Base-by-base conservation (phyloP, 2,113 vertebrate species). In the Caranx ignobilis region DNA sequence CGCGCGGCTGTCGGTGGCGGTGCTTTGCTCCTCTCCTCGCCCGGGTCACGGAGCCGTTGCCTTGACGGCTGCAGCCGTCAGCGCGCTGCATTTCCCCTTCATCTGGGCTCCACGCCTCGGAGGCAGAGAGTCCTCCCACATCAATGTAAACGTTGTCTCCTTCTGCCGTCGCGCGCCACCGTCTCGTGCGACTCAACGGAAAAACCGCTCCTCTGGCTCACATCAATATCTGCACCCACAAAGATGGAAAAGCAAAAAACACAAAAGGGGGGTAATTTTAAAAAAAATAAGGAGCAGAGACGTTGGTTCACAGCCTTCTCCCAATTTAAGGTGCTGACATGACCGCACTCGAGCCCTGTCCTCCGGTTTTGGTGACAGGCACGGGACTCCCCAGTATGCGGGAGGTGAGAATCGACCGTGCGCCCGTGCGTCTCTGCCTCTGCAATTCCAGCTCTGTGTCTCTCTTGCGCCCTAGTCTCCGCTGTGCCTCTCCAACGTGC, bases 11-110 rank as follows among this genome's bases (percentile, higher is more conserved):
- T 77, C 71, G 77, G 71, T 62, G 69, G 57, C 81, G 86, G 78
- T 32, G 79, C 71, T 76, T 73, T 81, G 41, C 87, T 92, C 77
- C 91, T 87, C 90, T 90, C 85, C 84, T 79, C 84, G 77, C 76
- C 81, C 88, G 91, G 90, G 92, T 94, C 94, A 94, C 91, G 93
- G 94, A 95, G 91, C 94, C 85, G 83, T 92, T 90, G 93, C 93
- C 91, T 86, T 74, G 90, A 47, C 83, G 72, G 88, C 93, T 91
- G 90, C 91, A 94, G 92, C 93, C 95, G 94, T 93, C 94, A 87
- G 93, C 93, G 91, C 91, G 93, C 93, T 94, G 95, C 96, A 93
- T 95, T 91, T 91, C 94, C 93, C 90, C 73, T 84, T 91, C 94
- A 95, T 95, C 52, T 67, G 86, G 91, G 91, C 86, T 91, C 91